Evolutionary conservation across 2,113 vertebrate species (phyloP), one percentile per base, ranked within the genome.

Genomic region (Entelurus aequoreus): DNA sequence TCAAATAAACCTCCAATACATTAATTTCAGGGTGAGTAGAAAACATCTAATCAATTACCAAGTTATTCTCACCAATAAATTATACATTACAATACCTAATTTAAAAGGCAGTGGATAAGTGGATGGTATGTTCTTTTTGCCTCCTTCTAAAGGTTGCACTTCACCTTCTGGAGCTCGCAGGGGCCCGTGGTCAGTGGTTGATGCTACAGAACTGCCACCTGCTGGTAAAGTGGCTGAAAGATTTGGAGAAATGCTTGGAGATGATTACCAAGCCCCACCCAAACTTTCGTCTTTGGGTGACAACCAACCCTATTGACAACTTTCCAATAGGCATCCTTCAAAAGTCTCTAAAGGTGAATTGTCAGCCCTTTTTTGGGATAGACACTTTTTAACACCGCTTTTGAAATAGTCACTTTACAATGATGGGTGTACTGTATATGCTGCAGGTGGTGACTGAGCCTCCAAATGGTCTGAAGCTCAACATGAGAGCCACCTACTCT

Each of bases 181-280:
- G 85, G 52, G 79, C 89, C 3, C 78, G 80, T 0, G 97, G 95
- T 1, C 93, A 95, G 59, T 99, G 97, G 96, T 85, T 99, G 14
- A 94, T 99, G 93, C 48, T 99, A 11, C 96, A 99, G 89, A 98
- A 99, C 81, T 99, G 97, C 66, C 97, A 99, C 73, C 90, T 99
- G 36, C 72, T 96, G 80, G 94, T 94, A 44, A 93, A 88, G 77
- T 99, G 97, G 96, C 91, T 99, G 6, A 82, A 92, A 69, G 90
- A 90, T 0, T 86, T 98, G 86, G 97, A 99, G 83, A 99, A 98
- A 73, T 83, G 92, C 0, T 77, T 98, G 56, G 95, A 97, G 77
- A 88, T 86, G 56, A 92, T 98, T 40, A 84, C 77, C 7, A 91
- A 94, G 14, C 91, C 96, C 9, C 92, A 96, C 44, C 84, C 90